Evolutionary conservation across 2,888 invertebrate species (phyloP).

Genomic region (Helicoverpa assulta): DNA sequence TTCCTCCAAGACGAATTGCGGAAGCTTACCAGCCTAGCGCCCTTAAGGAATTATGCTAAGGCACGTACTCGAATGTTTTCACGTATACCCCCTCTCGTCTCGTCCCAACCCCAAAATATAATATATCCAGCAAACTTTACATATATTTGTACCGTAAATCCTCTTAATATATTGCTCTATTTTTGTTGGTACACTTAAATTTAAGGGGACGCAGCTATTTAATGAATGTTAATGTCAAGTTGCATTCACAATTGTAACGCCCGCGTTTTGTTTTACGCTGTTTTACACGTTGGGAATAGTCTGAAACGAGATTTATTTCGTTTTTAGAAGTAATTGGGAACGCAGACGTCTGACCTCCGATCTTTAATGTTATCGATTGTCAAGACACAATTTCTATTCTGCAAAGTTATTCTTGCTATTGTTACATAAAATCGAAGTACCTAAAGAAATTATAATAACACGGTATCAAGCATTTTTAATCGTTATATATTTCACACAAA

Average conservation of each 20-base stretch:
- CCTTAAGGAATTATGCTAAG: slow-evolving; percentile 88
- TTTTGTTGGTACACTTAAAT: slow-evolving; percentile 88
- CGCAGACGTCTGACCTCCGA: not conserved
- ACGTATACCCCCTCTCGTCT: slow-evolving; percentile 86
- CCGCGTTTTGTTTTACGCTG: slow-evolving; percentile 70
- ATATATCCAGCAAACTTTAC: slow-evolving; percentile 90
- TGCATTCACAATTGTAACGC: slow-evolving; percentile 81
- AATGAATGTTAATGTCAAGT: slow-evolving; percentile 87
- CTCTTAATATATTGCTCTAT: slow-evolving; percentile 89
- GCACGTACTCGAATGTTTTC: slow-evolving; percentile 89
- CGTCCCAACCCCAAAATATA: slow-evolving; percentile 88
- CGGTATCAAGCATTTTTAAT: slow-evolving; percentile 38
- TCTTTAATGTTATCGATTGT: not conserved
- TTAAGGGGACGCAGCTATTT: slow-evolving; percentile 85
- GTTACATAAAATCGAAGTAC: not conserved
- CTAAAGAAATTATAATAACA: slow-evolving; percentile 8
- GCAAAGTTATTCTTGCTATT: not conserved
- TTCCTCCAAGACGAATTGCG: slow-evolving; percentile 89
- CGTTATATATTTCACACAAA: slow-evolving; percentile 59
- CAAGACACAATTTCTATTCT: not conserved
- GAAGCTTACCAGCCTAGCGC: slow-evolving; percentile 85
- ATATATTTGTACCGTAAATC: slow-evolving; percentile 91
- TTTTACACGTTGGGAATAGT: slow-evolving; percentile 65
- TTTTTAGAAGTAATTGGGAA: slow-evolving; percentile 10
- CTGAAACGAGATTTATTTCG: slow-evolving; percentile 46